Percentiles rank a stretch among this genome's conserved stretches.
phyloP scores from a whole-genome alignment of 2,888 invertebrate species.

The Suillia variegata region DNA sequence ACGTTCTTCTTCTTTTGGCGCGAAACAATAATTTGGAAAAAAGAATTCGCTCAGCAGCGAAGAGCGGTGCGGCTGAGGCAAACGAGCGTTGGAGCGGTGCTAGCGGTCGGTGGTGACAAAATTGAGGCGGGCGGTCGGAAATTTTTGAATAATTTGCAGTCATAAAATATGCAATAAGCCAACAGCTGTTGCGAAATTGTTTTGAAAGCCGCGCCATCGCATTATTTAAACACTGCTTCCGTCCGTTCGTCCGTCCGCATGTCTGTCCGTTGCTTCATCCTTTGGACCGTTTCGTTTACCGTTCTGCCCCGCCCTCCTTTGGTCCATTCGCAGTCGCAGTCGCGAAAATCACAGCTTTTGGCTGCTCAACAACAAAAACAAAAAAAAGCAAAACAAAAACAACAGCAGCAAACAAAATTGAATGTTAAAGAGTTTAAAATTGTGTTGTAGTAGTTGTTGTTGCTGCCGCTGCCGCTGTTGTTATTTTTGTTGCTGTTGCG shows the following conservation, averaged over 20 bases:
- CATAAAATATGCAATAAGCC: slow-evolving; percentile 62
- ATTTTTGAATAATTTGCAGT: slow-evolving; percentile 62
- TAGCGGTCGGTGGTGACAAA: no score
- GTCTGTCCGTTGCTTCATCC: background rate
- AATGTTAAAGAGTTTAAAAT: slow-evolving; percentile 37
- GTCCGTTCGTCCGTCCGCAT: background rate
- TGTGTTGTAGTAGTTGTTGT: slow-evolving; percentile 7
- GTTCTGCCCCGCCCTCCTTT: no score
- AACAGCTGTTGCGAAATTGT: slow-evolving; percentile 62
- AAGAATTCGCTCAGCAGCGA: background rate
- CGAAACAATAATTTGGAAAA: slow-evolving; percentile 6
- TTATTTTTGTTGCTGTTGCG: background rate
- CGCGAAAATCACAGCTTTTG: slow-evolving; percentile 4
- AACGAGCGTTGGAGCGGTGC: no score
- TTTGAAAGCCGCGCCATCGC: slow-evolving; percentile 62
- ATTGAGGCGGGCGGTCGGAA: slow-evolving; percentile 41
- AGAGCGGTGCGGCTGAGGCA: no score
- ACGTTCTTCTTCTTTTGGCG: slow-evolving; percentile 33
- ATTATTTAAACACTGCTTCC: slow-evolving; percentile 53
- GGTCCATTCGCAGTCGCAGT: background rate
- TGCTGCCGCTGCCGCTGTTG: background rate
- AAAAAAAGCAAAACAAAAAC: slow-evolving; percentile 1
- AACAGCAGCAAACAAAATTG: slow-evolving; percentile 32
- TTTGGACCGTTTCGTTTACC: background rate
- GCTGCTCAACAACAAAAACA: slow-evolving; percentile 15